Conservation (phyloP, 2,888 invertebrate species). For the Andrena chrysosceles region DNA sequence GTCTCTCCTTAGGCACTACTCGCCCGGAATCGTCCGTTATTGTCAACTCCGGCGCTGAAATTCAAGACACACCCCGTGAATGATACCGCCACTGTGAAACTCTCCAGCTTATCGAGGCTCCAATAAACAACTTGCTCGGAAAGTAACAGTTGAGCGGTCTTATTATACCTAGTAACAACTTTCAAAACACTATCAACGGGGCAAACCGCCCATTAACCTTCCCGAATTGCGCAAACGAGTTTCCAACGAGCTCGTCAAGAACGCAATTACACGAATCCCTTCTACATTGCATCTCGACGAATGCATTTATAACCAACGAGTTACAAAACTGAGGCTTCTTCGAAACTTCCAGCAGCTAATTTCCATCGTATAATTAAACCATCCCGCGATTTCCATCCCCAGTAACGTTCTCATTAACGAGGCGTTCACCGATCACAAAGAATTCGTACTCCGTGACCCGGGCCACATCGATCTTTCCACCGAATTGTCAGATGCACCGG, state of each 20-base stretch:
- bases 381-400: conserved; percentile 10
- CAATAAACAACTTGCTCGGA: not conserved
- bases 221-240: conserved; percentile 21
- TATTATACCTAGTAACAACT: not conserved
- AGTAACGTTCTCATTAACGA: conserved; percentile 34
- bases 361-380: conserved; percentile 60
- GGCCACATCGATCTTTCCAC: too few species aligned
- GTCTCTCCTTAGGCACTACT: conserved; percentile 86
- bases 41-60: conserved; percentile 87
- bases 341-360: conserved; percentile 33
- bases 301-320: conserved; percentile 50
- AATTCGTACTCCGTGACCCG: conserved; percentile 26
- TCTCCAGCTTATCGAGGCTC: too few species aligned
- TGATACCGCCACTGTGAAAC: not conserved
- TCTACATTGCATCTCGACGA: conserved; percentile 39
- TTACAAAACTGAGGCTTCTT: conserved; percentile 36
- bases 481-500: too few species aligned
- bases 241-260: conserved; percentile 23
- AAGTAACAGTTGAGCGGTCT: not conserved
- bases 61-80: not conserved
- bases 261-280: conserved; percentile 32
- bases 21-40: conserved; percentile 88
- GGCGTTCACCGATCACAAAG: conserved; percentile 13
- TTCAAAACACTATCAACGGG: not conserved
- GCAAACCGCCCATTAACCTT: conserved; percentile 3